Conservation (phyloP, 2,888 invertebrate species). For the Lasioglossum oenotherae region DNA sequence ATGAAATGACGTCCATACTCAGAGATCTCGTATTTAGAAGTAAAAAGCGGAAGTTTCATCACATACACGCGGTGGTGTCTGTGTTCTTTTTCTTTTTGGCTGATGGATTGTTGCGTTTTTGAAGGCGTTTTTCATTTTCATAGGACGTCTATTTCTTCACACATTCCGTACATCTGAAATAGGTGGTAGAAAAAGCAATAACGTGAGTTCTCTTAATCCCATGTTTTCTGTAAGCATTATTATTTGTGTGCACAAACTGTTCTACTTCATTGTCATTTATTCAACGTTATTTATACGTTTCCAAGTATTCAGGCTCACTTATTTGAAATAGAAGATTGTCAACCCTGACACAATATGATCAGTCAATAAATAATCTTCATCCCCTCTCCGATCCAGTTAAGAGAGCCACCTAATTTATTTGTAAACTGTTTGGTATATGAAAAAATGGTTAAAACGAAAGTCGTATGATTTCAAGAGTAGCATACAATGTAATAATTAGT, state of each 20-base stretch:
- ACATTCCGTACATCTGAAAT: neutral
- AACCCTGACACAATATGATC: too few relatives aligned
- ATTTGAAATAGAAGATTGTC: neutral
- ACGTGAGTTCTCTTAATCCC: neutral
- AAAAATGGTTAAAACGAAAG: too few relatives aligned
- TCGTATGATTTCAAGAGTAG: too few relatives aligned
- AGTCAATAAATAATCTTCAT: too few relatives aligned
- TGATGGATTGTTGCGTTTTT: neutral
- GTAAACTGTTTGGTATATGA: too few relatives aligned
- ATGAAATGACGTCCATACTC: neutral
- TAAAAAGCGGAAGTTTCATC: neutral
- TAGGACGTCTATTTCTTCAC: neutral
- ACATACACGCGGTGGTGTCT: neutral
- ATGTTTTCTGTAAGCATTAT: neutral
- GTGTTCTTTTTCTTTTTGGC: neutral
- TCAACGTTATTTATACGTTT: neutral
- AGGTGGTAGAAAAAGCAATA: neutral
- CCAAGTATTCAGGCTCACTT: neutral
- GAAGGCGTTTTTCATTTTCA: neutral
- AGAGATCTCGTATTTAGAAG: neutral
- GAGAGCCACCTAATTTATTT: too few relatives aligned
- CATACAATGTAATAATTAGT: too few relatives aligned
- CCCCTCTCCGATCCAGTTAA: too few relatives aligned
- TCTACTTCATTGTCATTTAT: neutral
- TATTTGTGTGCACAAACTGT: neutral